Evolutionary conservation across 2,888 invertebrate species (phyloP), one percentile per base, ranked within the genome.

Genomic region (Hofmannophila pseudospretella): DNA sequence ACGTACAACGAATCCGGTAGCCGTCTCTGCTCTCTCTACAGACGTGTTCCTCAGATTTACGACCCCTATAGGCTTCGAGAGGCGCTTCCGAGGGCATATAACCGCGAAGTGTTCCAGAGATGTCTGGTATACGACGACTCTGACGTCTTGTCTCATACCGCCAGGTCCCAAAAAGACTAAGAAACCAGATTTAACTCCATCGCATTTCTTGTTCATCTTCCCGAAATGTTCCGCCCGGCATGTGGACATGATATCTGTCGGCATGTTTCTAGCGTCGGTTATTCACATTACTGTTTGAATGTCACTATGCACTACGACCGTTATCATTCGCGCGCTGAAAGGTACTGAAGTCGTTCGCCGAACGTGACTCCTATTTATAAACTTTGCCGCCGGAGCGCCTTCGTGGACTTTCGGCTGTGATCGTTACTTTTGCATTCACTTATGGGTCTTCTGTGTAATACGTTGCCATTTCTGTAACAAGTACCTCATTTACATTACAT

Each of bases 31-130:
- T 32, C 84, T 78, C 49, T 90, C 89, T 29, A 90, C 84, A n/a
- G 69, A 74, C 7, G 90, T 90, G 54, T 90, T 90, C 51, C 88
- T 78, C 44, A 91, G 65, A 63, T 91, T 91, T 26, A 91, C 79
- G 1, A 91, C 90, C 0, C 90, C 90, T 23, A 89, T 70, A 0
- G 91, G 88, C 46, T 90, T 88, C 44, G 90, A 88, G 7, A 90
- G 77, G 54, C 90, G 88, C 69, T 90, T 90, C 64, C 90, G 88
- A 4, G 91, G 91, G 48, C 90, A 91, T 19, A 91, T 88, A 4
- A 90, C 91, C 1, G 90, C 90, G 54, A 91, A 91, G 54, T 91
- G 91, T 58, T 91, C 91, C 57, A 90, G 68, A 30, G 90, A 88
- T 3, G 91, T 91, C 42, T 88, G 80, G 63, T 91, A 91, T 13